Evolutionary conservation across 2,113 vertebrate genomes (phyloP).

Genomic region (Hyla sarda): DNA sequence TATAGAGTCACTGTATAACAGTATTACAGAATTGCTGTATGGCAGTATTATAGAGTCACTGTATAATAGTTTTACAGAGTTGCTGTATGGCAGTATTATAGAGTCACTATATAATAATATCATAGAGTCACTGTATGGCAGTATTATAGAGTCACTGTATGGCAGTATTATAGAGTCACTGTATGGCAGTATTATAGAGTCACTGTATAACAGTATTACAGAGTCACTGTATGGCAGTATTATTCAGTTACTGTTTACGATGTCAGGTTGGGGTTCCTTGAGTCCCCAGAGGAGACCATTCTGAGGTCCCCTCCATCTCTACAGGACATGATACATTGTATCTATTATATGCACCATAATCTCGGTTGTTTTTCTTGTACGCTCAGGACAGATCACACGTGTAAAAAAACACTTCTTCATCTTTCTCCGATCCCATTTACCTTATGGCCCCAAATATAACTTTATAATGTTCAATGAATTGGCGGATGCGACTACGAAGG

Average conservation of each 20-base stretch:
- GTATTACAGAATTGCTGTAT: too few species aligned
- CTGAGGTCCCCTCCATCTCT: too few species aligned
- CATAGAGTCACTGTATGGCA: background rate
- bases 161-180: background rate
- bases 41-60: background rate
- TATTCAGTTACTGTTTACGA: background rate
- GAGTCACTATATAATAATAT: background rate
- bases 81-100: background rate
- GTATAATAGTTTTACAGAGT: background rate
- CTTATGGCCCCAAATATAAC: background rate
- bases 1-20: too few species aligned
- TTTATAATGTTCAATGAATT: background rate
- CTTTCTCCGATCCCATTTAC: too few species aligned
- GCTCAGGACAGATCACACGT: background rate
- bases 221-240: background rate
- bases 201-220: background rate
- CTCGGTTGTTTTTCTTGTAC: too few species aligned
- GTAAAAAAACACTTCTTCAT: too few species aligned
- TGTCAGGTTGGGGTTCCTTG: too few species aligned
- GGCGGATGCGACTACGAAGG: conserved; percentile 5
- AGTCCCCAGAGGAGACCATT: too few species aligned
- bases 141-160: background rate
- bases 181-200: background rate
- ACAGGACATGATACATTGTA: too few species aligned
- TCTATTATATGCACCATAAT: too few species aligned